Percentiles rank a stretch among this genome's conserved stretches.
phyloP scores from a whole-genome alignment of 2,888 invertebrate species.

The Philopedon plagiatum region DNA sequence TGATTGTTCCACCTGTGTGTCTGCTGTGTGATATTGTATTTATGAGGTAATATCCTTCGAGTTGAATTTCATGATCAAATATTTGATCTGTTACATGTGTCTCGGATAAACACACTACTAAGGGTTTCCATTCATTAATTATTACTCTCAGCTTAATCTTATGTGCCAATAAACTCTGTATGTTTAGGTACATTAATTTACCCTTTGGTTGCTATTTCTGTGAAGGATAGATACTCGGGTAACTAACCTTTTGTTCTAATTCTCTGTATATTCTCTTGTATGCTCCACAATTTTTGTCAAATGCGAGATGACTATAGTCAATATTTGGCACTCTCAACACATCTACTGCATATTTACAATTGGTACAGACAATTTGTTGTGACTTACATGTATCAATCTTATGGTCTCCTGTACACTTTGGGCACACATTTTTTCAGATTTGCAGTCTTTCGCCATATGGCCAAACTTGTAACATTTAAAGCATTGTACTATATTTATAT shows the following conservation, averaged over 20 bases:
- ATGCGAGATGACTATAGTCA: conserved; percentile 7
- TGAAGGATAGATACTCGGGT: background rate
- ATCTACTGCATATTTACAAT: conserved; percentile 36
- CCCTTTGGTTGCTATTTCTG: conserved; percentile 21
- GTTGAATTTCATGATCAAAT: background rate
- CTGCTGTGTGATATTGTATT: background rate
- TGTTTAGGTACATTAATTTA: conserved; percentile 21
- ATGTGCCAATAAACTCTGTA: conserved; percentile 26
- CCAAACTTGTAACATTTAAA: conserved; percentile 34
- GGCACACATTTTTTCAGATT: conserved; percentile 10
- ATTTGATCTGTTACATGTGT: conserved; percentile 26
- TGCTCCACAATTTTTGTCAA: conserved; percentile 22
- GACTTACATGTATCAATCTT: background rate
- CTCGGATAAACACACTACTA: conserved; percentile 8
- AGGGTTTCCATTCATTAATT: conserved; percentile 9
- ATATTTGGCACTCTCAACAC: conserved; percentile 24
- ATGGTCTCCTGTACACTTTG: conserved; percentile 23
- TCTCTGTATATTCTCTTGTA: conserved; percentile 24
- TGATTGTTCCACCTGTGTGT: background rate
- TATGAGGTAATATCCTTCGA: background rate
- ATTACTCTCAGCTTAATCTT: conserved; percentile 1
- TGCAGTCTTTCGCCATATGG: conserved; percentile 22
- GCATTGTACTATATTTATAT: conserved; percentile 19
- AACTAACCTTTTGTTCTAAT: conserved; percentile 6
- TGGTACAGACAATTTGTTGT: conserved; percentile 1